These are phyloP conservation scores for Coenonympha glycerion DNA, from an alignment of 2,888 invertebrate species.

Conservation along the genomic window DNA sequence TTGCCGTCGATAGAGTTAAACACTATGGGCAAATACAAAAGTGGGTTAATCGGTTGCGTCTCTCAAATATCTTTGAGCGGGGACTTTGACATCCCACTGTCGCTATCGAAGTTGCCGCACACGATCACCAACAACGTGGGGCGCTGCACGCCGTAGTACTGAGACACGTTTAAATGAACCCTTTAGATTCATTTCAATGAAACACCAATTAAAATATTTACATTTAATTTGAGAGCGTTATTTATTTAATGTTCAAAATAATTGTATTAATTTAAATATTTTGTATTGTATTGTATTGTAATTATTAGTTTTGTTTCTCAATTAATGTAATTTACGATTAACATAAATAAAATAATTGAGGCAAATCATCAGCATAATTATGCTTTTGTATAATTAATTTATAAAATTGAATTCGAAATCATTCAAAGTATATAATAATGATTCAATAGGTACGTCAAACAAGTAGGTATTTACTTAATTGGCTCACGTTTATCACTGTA, in stretches of 20 bases:
- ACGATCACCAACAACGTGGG: constrained; percentile 76
- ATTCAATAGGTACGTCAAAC: no score
- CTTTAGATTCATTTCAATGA: constrained; percentile 32
- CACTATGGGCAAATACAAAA: constrained; percentile 81
- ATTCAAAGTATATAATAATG: no score
- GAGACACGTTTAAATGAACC: constrained; percentile 29
- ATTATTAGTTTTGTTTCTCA: no score
- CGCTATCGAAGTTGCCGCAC: constrained; percentile 78
- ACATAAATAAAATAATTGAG: no score
- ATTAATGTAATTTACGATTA: no score
- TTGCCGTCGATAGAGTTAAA: constrained; percentile 84
- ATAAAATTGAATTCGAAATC: no score
- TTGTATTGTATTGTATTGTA: no score
- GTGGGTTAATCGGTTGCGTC: constrained; percentile 88
- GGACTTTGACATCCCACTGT: constrained; percentile 84
- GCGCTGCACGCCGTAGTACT: constrained; percentile 57
- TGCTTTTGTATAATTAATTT: no score
- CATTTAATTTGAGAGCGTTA: constrained; percentile 12
- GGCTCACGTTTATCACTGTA: no score
- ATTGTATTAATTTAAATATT: neutral
- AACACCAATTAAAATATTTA: constrained; percentile 24
- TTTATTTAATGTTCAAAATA: neutral
- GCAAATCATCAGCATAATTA: no score
- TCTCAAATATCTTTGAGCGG: constrained; percentile 87
- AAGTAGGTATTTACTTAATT: no score